These are phyloP conservation scores for Trogon melanurus DNA, from an alignment of 2,113 vertebrate genomes.

Conservation along the genomic window DNA sequence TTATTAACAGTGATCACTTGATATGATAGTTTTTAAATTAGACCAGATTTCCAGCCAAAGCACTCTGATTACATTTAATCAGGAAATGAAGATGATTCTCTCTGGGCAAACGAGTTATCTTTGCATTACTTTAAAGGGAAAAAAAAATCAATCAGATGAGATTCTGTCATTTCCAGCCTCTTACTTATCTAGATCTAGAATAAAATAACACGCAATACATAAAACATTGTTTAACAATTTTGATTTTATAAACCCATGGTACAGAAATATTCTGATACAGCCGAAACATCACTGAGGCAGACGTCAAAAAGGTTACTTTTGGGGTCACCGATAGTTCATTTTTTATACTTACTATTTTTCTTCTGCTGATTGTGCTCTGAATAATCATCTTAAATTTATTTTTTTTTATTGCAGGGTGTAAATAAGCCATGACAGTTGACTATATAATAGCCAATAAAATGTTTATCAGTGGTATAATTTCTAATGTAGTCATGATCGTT, in stretches of 20 bases:
- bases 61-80: conserved; percentile 72
- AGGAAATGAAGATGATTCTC: conserved; percentile 49
- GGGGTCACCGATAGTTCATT: background rate
- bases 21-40: conserved; percentile 75
- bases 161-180: background rate
- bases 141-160: background rate
- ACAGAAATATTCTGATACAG: background rate
- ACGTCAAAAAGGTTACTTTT: conserved; percentile 20
- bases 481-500: background rate
- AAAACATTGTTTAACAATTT: conserved; percentile 2
- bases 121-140: background rate
- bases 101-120: conserved; percentile 40
- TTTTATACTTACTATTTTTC: background rate
- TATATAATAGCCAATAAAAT: background rate
- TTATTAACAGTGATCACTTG: conserved; percentile 66
- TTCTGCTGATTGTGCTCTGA: background rate
- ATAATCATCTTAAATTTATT: background rate
- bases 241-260: background rate
- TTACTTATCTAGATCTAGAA: conserved; percentile 15
- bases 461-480: background rate
- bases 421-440: background rate
- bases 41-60: conserved; percentile 46
- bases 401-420: background rate
- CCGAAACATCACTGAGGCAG: background rate
- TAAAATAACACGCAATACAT: background rate